These are phyloP conservation scores for Chrysochloris asiatica DNA, from an alignment of 2,113 vertebrate genomes.

Conservation along the genomic window DNA sequence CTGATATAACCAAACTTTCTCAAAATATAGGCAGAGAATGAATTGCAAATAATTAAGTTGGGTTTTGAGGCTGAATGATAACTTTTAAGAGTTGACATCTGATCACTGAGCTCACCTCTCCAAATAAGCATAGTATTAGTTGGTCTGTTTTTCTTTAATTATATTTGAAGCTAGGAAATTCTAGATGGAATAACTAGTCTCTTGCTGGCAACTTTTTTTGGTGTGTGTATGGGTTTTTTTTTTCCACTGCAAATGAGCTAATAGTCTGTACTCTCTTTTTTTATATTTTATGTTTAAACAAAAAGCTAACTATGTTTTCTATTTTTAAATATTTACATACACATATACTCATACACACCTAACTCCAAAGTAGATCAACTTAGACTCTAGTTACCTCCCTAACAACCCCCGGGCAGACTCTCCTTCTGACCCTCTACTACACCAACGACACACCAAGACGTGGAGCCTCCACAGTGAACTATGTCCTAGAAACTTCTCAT, in stretches of 20 bases:
- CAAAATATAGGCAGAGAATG: conserved; percentile 40
- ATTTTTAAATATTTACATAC: neutral
- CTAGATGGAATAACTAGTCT: conserved; percentile 64
- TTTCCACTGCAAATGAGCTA: conserved; percentile 40
- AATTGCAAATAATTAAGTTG: conserved; percentile 51
- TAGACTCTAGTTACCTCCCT: neutral
- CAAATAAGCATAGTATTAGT: conserved; percentile 74
- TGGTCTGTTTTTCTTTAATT: conserved; percentile 80
- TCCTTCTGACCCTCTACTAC: too few species aligned
- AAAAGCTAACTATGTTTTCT: conserved; percentile 41
- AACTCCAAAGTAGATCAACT: neutral
- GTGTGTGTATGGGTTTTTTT: neutral
- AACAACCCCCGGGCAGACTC: too few species aligned
- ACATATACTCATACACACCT: neutral
- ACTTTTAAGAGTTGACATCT: conserved; percentile 65
- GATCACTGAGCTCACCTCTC: conserved; percentile 61
- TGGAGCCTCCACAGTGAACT: neutral
- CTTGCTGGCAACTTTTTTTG: neutral
- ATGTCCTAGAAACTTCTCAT: neutral
- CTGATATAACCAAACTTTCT: neutral
- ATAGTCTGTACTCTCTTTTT: conserved; percentile 36
- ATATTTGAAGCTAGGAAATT: conserved; percentile 72
- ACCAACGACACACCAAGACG: neutral
- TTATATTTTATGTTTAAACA: conserved; percentile 51
- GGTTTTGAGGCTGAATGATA: conserved; percentile 53